Evolutionary conservation across 1,140 invertebrate genomes (phyloP), one percentile per base, ranked within the genome.

Genomic region (Diorhabda elongata): DNA sequence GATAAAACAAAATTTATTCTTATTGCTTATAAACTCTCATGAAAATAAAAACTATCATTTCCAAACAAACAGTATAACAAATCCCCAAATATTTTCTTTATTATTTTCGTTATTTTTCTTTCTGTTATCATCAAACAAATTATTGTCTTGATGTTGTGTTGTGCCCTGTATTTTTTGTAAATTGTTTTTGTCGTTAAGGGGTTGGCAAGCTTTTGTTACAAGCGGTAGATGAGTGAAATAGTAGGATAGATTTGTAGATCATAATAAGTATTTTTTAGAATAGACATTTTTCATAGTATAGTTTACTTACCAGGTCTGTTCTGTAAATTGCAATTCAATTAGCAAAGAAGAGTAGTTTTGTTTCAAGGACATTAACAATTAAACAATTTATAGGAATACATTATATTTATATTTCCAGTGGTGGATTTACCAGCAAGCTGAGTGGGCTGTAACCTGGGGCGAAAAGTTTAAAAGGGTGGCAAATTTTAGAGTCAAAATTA

Each of bases 131-230:
- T 42, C 58, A 59, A 42, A 59, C 58, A 11, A 26, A 41, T 61
- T 61, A 52, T 52, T 72, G 67, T 74, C 60, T 76, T 69, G 73
- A 67, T 77, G 77, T 79, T 77, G 75, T 77, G 73, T 76, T 78
- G 77, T 77, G 74, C 67, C 71, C 73, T 77, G 9, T 73, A 68
- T 73, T 73, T 71, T 73, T 75, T 75, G 70, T 76, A 69, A 69
- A 70, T 69, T 73, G 70, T 76, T 73, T 75, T 75, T 77, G 70
- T 79, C 73, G 73, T 79, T 79, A 75, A 75, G 79, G 77, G 80
- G 80, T 81, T 81, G 80, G 80, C 80, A 81, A 80, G 79, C 79
- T 80, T 79, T 76, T 73, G 70, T 76, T 73, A 70, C 66, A n/a
- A 70, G 69, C 73, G 69, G 67, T 73, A 73, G 71, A 67, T 67